These are phyloP conservation scores for Drosophila pachea DNA, from an alignment of 1,140 invertebrate genomes.

Conservation along the genomic window DNA sequence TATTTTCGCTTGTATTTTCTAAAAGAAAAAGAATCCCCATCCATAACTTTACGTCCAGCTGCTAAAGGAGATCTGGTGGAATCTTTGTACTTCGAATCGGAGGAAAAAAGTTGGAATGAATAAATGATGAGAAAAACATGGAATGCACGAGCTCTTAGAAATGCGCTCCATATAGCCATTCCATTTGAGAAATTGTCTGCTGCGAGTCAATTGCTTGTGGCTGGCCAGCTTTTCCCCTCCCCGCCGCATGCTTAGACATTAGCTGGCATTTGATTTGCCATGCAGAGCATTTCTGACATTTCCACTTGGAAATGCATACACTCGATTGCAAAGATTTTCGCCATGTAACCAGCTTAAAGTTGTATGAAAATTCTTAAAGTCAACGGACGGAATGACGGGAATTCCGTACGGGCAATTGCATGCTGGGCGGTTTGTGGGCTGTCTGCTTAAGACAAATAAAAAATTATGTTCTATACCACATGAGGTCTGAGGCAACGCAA, in stretches of 20 bases:
- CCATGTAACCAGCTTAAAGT: slow-evolving; percentile 37
- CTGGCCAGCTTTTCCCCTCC: slow-evolving; percentile 1
- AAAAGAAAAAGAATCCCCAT: no score
- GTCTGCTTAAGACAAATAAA: slow-evolving; percentile 53
- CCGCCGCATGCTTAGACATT: slow-evolving; percentile 28
- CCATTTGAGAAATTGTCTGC: slow-evolving; percentile 54
- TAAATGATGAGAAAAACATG: slow-evolving; percentile 26
- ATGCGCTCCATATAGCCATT: slow-evolving; percentile 24
- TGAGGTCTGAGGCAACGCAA: slow-evolving; percentile 41
- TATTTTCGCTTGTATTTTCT: neutral
- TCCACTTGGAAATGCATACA: slow-evolving; percentile 26
- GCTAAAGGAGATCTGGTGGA: neutral
- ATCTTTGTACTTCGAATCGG: neutral
- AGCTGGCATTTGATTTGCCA: slow-evolving; percentile 41
- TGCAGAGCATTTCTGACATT: slow-evolving; percentile 30
- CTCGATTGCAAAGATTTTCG: slow-evolving; percentile 17
- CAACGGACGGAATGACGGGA: neutral
- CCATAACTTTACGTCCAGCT: no score
- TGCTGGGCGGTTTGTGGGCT: slow-evolving; percentile 38
- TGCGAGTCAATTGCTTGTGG: slow-evolving; percentile 53
- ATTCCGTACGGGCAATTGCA: slow-evolving; percentile 18
- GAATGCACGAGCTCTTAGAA: slow-evolving; percentile 24
- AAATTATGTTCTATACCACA: slow-evolving; percentile 70
- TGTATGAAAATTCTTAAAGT: slow-evolving; percentile 30
- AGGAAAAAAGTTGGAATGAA: neutral